Conservation (phyloP, 2,797 vertebrate genomes). For the Meriones psammophilus region DNA sequence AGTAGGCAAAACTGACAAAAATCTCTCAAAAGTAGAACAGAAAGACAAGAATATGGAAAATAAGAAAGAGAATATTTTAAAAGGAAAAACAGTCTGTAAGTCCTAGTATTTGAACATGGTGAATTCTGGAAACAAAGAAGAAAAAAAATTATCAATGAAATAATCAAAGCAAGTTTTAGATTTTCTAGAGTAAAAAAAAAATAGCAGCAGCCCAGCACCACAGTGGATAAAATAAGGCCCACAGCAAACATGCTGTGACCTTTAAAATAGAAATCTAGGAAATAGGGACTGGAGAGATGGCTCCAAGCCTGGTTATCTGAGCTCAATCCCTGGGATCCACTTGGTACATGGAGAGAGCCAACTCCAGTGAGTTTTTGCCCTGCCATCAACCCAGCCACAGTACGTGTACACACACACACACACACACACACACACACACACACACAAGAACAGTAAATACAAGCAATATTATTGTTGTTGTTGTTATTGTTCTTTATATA, state of each 20-base stretch:
- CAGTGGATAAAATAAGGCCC: background rate
- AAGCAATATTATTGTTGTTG: background rate
- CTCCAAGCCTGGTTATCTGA: background rate
- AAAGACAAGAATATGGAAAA: slow-evolving; percentile 46
- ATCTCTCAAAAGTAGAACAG: slow-evolving; percentile 67
- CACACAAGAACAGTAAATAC: background rate
- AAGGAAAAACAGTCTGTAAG: slow-evolving; percentile 5
- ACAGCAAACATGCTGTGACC: background rate
- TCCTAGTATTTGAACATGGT: slow-evolving; percentile 32
- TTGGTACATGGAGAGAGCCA: background rate
- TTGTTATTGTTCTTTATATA: too few species aligned
- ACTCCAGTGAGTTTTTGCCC: background rate
- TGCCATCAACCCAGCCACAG: background rate
- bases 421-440: background rate
- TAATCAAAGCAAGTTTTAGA: background rate
- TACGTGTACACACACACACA: too few species aligned
- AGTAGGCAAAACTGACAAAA: slow-evolving; percentile 68
- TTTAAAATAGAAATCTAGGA: background rate
- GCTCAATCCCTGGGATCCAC: background rate
- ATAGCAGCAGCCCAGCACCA: background rate
- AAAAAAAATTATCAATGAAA: slow-evolving; percentile 18
- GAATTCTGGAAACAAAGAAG: slow-evolving; percentile 8
- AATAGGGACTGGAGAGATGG: background rate
- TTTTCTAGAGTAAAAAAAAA: background rate
- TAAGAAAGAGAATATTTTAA: slow-evolving; percentile 52